A percentile compares a stretch with the other conserved stretches of the same genome.
phyloP scores from a whole-genome alignment of 2,113 vertebrate species.

The Colistium nudipinnis region DNA sequence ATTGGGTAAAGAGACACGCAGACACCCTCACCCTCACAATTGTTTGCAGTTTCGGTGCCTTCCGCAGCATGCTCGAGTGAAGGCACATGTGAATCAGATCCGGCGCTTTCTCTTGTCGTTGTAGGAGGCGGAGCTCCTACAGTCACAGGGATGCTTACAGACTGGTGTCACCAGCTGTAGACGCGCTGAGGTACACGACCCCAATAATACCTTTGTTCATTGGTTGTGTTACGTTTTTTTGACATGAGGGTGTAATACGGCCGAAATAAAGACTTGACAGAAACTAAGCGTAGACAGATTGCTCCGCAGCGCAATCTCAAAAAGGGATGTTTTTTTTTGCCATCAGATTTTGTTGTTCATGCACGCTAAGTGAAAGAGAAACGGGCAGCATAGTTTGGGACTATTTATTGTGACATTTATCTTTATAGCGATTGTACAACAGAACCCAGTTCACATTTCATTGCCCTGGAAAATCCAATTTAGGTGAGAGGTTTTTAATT shows the following conservation, averaged over 20 bases:
- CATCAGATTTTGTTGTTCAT: constrained; percentile 19
- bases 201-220: constrained; percentile 38
- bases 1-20: background rate
- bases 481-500: background rate
- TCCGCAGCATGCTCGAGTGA: constrained; percentile 40
- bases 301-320: constrained; percentile 7
- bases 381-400: background rate
- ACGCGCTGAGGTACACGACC: constrained; percentile 28
- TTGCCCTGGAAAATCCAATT: background rate
- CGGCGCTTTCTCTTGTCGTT: constrained; percentile 35
- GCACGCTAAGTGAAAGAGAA: constrained; percentile 1
- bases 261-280: constrained; percentile 35
- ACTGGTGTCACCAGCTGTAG: constrained; percentile 60
- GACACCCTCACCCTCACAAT: background rate
- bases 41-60: background rate
- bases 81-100: constrained; percentile 43
- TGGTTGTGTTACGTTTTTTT: constrained; percentile 8
- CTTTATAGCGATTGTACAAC: background rate
- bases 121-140: constrained; percentile 46
- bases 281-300: constrained; percentile 23
- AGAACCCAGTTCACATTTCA: background rate
- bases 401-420: background rate
- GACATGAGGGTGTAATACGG: constrained; percentile 40
- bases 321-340: constrained; percentile 23
- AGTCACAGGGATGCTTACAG: constrained; percentile 41